Evolutionary conservation across 2,797 vertebrate genomes (phyloP).

Genomic region (Allobates femoralis): DNA sequence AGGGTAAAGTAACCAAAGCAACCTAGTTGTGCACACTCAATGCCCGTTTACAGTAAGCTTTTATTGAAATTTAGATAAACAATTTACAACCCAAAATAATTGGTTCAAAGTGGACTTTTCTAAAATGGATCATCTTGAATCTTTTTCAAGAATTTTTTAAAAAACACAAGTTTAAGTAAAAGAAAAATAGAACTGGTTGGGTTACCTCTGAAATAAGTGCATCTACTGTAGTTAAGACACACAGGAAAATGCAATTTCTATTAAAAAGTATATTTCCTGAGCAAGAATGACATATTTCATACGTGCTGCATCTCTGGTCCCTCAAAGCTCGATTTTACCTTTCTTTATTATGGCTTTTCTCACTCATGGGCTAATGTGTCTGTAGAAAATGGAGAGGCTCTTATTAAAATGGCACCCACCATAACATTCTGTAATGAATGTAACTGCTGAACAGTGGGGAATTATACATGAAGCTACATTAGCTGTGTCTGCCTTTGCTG

Average conservation of each 20-base stretch:
- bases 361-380: constrained; percentile 51
- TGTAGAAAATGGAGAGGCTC: constrained; percentile 39
- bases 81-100: too few species aligned
- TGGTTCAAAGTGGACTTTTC: too few species aligned
- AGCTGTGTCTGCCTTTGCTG: constrained; percentile 54
- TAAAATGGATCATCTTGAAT: too few species aligned
- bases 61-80: too few species aligned
- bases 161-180: too few species aligned
- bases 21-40: too few species aligned
- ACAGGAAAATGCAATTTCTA: not conserved
- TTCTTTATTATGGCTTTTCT: constrained; percentile 39
- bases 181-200: not conserved
- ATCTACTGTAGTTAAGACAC: not conserved
- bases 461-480: constrained; percentile 59
- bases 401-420: constrained; percentile 59
- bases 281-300: constrained; percentile 42
- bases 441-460: constrained; percentile 60
- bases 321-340: constrained; percentile 15
- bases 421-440: constrained; percentile 56
- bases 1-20: too few species aligned
- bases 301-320: constrained; percentile 5
- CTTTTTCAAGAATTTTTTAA: too few species aligned
- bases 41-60: too few species aligned
- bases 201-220: not conserved
- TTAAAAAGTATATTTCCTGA: not conserved